Conservation (phyloP, 2,888 invertebrate genomes). For the Drosophila peninsularis region DNA sequence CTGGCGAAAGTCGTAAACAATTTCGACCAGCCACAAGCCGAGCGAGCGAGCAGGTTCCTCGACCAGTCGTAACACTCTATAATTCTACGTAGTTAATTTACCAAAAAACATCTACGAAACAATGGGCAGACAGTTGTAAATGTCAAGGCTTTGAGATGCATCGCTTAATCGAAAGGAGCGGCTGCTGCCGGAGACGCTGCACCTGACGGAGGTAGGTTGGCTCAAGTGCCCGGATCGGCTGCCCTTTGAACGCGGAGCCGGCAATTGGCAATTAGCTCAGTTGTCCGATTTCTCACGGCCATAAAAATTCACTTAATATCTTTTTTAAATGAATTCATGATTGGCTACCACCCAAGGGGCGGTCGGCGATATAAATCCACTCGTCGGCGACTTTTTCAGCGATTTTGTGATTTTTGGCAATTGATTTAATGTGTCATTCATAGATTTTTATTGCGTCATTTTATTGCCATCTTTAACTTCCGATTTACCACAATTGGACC, state of each 20-base stretch:
- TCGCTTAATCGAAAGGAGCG: slow-evolving; percentile 61
- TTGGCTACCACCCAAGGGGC: slow-evolving; percentile 54
- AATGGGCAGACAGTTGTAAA: slow-evolving; percentile 67
- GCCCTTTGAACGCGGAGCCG: slow-evolving; percentile 41
- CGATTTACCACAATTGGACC: slow-evolving; percentile 84
- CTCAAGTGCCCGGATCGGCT: slow-evolving; percentile 15
- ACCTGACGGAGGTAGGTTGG: slow-evolving; percentile 44
- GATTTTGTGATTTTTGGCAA: slow-evolving; percentile 84
- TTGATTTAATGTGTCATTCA: slow-evolving; percentile 85
- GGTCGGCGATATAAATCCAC: slow-evolving; percentile 46
- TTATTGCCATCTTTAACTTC: slow-evolving; percentile 85
- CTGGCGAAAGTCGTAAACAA: slow-evolving; percentile 79
- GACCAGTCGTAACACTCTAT: slow-evolving; percentile 4
- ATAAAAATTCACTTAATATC: slow-evolving; percentile 69
- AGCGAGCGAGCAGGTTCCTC: slow-evolving; percentile 37
- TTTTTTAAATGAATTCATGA: slow-evolving; percentile 65
- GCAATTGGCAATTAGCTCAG: slow-evolving; percentile 59
- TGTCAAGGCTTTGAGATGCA: slow-evolving; percentile 77
- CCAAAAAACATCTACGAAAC: slow-evolving; percentile 22
- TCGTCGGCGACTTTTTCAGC: slow-evolving; percentile 58
- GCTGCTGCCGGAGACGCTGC: slow-evolving; percentile 29
- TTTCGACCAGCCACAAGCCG: slow-evolving; percentile 44
- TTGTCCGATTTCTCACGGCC: slow-evolving; percentile 70
- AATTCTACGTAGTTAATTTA: slow-evolving; percentile 13
- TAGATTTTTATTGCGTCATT: slow-evolving; percentile 85